A percentile compares a stretch with the other conserved stretches of the same genome.
Conservation (phyloP, 2,113 vertebrate genomes). For the Gymnocephalus cernua region DNA sequence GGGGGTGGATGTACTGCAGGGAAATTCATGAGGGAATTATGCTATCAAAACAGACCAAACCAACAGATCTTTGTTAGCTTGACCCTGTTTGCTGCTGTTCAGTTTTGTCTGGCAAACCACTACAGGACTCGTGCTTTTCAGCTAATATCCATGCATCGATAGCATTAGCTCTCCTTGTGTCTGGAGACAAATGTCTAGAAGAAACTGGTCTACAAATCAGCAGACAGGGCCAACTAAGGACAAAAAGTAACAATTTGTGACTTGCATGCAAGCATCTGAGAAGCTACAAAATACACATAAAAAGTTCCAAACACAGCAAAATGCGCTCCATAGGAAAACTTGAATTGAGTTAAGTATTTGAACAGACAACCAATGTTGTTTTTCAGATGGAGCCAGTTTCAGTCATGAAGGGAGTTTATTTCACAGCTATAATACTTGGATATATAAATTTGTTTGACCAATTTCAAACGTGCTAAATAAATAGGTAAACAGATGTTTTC, state of each 20-base stretch:
- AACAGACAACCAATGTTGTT: neutral
- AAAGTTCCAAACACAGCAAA: neutral
- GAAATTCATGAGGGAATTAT: neutral
- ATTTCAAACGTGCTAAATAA: neutral
- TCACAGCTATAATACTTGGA: neutral
- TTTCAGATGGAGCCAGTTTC: neutral
- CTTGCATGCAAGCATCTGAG: neutral
- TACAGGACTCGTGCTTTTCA: neutral
- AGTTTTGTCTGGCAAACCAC: neutral
- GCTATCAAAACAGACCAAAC: neutral
- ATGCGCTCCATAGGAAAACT: neutral
- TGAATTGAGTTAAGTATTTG: neutral
- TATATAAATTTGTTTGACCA: neutral
- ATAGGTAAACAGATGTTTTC: neutral
- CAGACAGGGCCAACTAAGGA: too few species aligned
- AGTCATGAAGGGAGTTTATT: neutral
- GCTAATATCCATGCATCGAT: neutral
- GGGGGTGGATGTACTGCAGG: neutral
- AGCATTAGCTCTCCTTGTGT: neutral
- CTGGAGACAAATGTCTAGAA: neutral
- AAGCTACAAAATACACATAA: neutral
- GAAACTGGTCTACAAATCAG: neutral
- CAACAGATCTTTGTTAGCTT: neutral
- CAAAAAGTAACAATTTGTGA: neutral
- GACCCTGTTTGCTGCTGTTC: neutral